Evolutionary conservation across 1,140 invertebrate species (phyloP).

Genomic region (Archivesica marissinica): DNA sequence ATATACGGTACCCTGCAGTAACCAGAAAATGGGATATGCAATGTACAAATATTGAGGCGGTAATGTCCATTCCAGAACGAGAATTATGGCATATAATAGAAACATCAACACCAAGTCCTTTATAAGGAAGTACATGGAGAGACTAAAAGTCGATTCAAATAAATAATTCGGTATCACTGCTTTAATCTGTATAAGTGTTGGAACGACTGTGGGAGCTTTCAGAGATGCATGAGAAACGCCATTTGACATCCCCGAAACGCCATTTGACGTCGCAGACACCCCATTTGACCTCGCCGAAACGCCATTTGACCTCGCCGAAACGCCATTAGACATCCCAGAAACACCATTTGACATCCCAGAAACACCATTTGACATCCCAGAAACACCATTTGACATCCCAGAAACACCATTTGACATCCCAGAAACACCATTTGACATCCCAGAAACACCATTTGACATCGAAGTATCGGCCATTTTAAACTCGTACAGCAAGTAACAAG

Average conservation of each 20-base stretch:
- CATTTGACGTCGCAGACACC: neutral
- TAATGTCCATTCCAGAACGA: conserved; percentile 52
- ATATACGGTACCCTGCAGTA: conserved; percentile 82
- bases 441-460: no score
- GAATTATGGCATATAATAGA: conserved; percentile 62
- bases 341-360: neutral
- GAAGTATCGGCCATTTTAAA: no score
- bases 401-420: no score
- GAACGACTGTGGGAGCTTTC: conserved; percentile 66
- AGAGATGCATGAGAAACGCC: no score
- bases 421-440: no score
- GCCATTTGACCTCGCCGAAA: no score
- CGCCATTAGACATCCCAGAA: no score
- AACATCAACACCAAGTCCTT: conserved; percentile 78
- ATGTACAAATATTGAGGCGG: conserved; percentile 43
- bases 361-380: neutral
- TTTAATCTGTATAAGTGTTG: conserved; percentile 79
- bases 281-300: neutral
- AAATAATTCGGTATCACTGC: conserved; percentile 78
- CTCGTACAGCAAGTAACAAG: no score
- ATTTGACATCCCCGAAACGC: no score
- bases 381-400: neutral
- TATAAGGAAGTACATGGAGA: conserved; percentile 80
- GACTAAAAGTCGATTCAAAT: conserved; percentile 76
- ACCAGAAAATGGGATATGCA: conserved; percentile 73